Evolutionary conservation across 2,113 vertebrate genomes (phyloP).

Genomic region (Pontoporia blainvillei): DNA sequence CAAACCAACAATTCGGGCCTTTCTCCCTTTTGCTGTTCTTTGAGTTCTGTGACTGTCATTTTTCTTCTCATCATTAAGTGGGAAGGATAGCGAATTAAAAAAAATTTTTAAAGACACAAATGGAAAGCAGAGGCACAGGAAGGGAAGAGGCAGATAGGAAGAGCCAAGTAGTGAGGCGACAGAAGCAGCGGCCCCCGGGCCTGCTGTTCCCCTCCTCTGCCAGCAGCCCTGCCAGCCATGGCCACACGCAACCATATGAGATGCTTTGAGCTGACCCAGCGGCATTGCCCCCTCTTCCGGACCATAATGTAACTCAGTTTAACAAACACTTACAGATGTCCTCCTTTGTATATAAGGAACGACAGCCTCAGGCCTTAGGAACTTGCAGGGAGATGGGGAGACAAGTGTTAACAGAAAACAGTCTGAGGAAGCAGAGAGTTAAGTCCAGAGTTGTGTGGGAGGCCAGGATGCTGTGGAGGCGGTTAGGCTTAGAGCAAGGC

Average conservation of each 20-base stretch:
- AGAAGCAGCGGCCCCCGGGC: constrained; percentile 29
- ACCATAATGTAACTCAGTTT: background rate
- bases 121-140: constrained; percentile 37
- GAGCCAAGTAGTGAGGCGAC: background rate
- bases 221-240: background rate
- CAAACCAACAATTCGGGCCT: background rate
- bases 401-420: background rate
- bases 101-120: background rate
- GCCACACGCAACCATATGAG: background rate
- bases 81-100: background rate
- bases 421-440: background rate
- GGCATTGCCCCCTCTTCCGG: background rate
- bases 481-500: background rate
- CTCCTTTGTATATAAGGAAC: background rate
- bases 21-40: background rate
- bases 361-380: background rate
- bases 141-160: background rate
- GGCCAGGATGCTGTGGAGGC: background rate
- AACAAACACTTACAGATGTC: background rate
- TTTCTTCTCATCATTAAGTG: constrained; percentile 20
- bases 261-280: background rate
- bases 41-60: background rate
- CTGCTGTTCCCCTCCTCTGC: constrained; percentile 24
- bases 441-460: background rate
- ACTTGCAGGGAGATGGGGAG: background rate